phyloP scores from a whole-genome alignment of 2,888 invertebrate species.

The Lingula anatina region DNA sequence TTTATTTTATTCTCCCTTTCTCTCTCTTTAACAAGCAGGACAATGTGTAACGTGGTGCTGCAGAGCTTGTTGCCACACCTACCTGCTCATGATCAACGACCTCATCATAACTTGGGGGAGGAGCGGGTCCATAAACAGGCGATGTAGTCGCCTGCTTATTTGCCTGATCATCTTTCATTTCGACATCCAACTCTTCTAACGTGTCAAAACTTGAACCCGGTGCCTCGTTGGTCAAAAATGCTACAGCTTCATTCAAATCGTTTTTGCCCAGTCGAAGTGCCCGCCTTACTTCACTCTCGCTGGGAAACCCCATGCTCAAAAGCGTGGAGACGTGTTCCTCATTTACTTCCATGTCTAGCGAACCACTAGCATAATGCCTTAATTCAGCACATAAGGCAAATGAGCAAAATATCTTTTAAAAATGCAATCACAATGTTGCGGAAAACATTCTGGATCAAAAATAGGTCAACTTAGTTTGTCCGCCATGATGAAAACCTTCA shows the following conservation, averaged over 20 bases:
- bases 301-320: constrained; percentile 55
- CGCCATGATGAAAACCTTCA: too few species aligned
- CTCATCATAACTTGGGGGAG: constrained; percentile 36
- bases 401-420: too few species aligned
- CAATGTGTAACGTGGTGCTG: too few species aligned
- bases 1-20: too few species aligned
- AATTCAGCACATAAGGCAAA: too few species aligned
- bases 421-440: too few species aligned
- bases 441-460: too few species aligned
- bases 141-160: constrained; percentile 14
- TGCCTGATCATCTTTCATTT: constrained; percentile 38
- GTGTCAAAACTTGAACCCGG: constrained; percentile 42
- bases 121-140: constrained; percentile 29
- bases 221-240: constrained; percentile 53
- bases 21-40: too few species aligned
- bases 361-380: too few species aligned
- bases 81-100: constrained; percentile 23
- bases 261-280: constrained; percentile 54
- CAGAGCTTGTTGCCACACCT: too few species aligned
- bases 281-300: constrained; percentile 50
- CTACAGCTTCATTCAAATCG: constrained; percentile 55
- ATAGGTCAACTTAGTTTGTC: too few species aligned
- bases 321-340: constrained; percentile 54
- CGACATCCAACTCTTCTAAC: constrained; percentile 45
- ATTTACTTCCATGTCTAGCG: constrained; percentile 23